Evolutionary conservation across 2,888 invertebrate species (phyloP).

Genomic region (Mythimna loreyi): DNA sequence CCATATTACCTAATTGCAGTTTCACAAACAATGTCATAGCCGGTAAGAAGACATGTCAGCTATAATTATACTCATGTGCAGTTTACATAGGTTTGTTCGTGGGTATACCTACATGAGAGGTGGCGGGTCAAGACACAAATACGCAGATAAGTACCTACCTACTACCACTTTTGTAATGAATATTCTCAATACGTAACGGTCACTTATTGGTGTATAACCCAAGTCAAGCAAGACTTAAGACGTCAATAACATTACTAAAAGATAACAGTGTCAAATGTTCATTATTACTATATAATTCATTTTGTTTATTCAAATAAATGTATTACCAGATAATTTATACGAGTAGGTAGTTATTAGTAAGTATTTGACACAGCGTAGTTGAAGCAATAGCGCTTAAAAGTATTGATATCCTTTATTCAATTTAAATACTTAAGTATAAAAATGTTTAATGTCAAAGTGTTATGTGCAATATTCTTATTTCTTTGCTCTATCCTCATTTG

Average conservation of each 20-base stretch:
- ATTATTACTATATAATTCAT: slow-evolving; percentile 64
- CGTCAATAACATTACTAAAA: slow-evolving; percentile 79
- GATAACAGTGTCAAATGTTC: slow-evolving; percentile 83
- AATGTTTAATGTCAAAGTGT: slow-evolving; percentile 58
- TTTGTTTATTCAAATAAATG: slow-evolving; percentile 59
- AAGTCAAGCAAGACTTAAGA: slow-evolving; percentile 54
- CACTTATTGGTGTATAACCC: slow-evolving; percentile 56
- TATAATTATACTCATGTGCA: too few relatives aligned
- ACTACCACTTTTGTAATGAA: background rate
- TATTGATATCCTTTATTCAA: slow-evolving; percentile 8
- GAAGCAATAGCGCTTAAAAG: slow-evolving; percentile 40
- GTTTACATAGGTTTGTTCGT: too few relatives aligned
- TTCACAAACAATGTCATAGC: too few relatives aligned
- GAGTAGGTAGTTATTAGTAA: slow-evolving; percentile 46
- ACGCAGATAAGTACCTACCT: background rate
- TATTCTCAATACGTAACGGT: slow-evolving; percentile 16
- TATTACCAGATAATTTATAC: slow-evolving; percentile 52
- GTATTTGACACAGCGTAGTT: slow-evolving; percentile 46
- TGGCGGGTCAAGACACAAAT: background rate
- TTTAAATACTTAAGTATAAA: slow-evolving; percentile 15
- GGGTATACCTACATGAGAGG: too few relatives aligned
- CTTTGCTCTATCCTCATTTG: slow-evolving; percentile 56
- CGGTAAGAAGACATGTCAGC: too few relatives aligned
- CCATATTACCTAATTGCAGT: too few relatives aligned
- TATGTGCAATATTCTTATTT: slow-evolving; percentile 51